Evolutionary conservation across 1,140 invertebrate genomes (phyloP), one percentile per base, ranked within the genome.

Genomic region (Drosophila tropicalis): DNA sequence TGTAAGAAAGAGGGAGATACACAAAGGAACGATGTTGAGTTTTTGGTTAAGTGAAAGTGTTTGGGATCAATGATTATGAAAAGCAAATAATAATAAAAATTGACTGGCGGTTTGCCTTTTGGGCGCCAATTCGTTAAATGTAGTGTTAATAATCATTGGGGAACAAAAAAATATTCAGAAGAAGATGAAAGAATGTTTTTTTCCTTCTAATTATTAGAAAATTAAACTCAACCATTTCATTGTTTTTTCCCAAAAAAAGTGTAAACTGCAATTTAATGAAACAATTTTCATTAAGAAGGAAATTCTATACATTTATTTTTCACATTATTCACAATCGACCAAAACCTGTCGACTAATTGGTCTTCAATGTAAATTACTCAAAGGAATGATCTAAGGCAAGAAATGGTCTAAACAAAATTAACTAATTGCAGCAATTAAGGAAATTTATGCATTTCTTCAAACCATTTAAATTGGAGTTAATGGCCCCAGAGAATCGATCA

Each of bases 11-110:
- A 15, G n/a, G 10, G 25, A 74, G 55, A 36, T 34, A 63, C 44
- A 22, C 19, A 51, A 51, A 22, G 44, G 17, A 51, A 22, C 44
- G 17, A 22, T 12, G n/a, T 44, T 44, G 44, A 51, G 44, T 51
- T 51, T 51, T 51, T 51, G 3, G 7, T 51, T 51, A 76, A 83
- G 79, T 79, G 83, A 76, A 76, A 76, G 74, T 76, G 74, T 75
- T 75, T 69, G 75, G 68, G 65, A 79, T 76, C 83, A 79, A 82
- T 85, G 44, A 51, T 51, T 51, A 79, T 74, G 75, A 65, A 76
- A 76, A 78, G 82, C 81, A 86, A 85, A 85, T 86, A 86, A 86
- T 51, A 51, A 51, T 51, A 51, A 51, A 51, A 85, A 69, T 73
- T 69, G 74, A 86, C 79, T 79, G 74, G 55, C 71, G 62, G 40